Evolutionary conservation across 2,797 vertebrate genomes (phyloP).

Genomic region (Heliangelus exortis): DNA sequence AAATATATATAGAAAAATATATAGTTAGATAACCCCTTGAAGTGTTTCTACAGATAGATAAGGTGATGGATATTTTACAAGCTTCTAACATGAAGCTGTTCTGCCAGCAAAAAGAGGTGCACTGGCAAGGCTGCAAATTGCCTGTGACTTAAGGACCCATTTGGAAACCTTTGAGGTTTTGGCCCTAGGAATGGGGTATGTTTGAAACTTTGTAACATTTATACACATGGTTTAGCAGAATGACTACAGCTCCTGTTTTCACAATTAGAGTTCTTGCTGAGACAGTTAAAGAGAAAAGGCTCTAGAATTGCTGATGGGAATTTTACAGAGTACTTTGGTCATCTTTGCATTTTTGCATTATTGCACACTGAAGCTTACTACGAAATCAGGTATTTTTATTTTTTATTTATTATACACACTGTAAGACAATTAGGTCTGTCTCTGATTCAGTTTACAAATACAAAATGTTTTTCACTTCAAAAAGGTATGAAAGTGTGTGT

Average conservation of each 20-base stretch:
- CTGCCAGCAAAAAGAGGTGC: neutral
- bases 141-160: neutral
- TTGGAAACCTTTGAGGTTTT: neutral
- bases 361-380: neutral
- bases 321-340: neutral
- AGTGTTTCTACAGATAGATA: neutral
- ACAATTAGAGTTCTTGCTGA: neutral
- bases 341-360: neutral
- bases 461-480: neutral
- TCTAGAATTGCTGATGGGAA: neutral
- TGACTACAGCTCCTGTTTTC: neutral
- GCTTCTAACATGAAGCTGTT: neutral
- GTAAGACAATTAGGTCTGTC: neutral
- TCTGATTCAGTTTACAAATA: neutral
- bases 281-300: neutral
- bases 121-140: neutral
- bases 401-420: conserved; percentile 7
- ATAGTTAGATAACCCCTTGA: neutral
- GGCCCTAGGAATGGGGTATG: neutral
- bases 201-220: neutral
- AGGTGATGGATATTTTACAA: neutral
- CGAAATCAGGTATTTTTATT: neutral
- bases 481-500: neutral
- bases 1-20: too few species aligned
- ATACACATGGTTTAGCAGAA: neutral